These are phyloP conservation scores for Patella vulgata DNA, from an alignment of 1,140 invertebrate species.

Conservation along the genomic window DNA sequence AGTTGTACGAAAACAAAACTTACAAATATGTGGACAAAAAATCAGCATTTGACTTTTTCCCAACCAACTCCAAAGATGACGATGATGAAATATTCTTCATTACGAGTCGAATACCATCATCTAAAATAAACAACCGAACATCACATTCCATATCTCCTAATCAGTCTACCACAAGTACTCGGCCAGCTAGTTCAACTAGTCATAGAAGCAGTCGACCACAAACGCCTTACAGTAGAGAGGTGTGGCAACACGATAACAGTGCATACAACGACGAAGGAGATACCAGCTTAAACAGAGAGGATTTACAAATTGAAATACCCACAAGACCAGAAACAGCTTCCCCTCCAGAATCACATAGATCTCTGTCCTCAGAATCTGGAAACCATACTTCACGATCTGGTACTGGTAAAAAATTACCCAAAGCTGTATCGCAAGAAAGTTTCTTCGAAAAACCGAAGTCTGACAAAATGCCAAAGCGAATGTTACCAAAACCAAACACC, in stretches of 20 bases:
- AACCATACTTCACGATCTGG: slow-evolving; percentile 13
- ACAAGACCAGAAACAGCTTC: background rate
- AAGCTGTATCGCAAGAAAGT: slow-evolving; percentile 50
- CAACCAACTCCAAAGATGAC: slow-evolving; percentile 25
- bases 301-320: background rate
- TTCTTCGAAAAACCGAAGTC: slow-evolving; percentile 38
- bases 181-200: background rate
- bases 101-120: slow-evolving; percentile 25
- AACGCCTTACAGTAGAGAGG: slow-evolving; percentile 2
- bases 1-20: slow-evolving; percentile 31
- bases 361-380: slow-evolving; percentile 49
- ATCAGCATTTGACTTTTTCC: slow-evolving; percentile 16
- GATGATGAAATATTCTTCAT: slow-evolving; percentile 53
- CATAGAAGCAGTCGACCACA: slow-evolving; percentile 1
- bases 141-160: background rate
- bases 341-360: slow-evolving; percentile 17
- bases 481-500: slow-evolving; percentile 47
- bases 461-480: slow-evolving; percentile 50
- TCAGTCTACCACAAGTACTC: no score
- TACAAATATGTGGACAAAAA: slow-evolving; percentile 9
- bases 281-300: background rate
- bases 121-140: background rate
- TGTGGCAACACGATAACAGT: background rate
- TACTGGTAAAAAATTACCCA: slow-evolving; percentile 29
- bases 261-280: no score